Percentiles rank a stretch among this genome's conserved stretches.
These are phyloP conservation scores for Hippocampus guttulatus DNA, from an alignment of 2,113 vertebrate species.

Conservation along the genomic window DNA sequence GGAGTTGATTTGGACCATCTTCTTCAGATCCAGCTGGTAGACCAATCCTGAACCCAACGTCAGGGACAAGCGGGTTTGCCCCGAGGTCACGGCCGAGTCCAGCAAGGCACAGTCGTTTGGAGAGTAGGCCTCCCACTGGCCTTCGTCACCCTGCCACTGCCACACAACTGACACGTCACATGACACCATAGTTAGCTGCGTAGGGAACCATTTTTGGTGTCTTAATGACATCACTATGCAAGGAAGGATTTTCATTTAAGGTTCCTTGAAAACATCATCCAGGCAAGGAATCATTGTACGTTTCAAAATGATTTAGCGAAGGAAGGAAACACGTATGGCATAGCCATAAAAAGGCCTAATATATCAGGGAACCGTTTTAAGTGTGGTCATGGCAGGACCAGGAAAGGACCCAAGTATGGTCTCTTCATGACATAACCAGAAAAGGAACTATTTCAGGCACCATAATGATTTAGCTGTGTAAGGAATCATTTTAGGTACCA, in stretches of 20 bases:
- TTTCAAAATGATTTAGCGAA: background rate
- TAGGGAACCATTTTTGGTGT: background rate
- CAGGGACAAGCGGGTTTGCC: slow-evolving; percentile 45
- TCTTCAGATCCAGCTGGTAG: slow-evolving; percentile 71
- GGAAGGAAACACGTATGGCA: too few relatives aligned
- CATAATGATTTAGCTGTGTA: background rate
- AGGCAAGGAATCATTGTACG: background rate
- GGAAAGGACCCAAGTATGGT: too few relatives aligned
- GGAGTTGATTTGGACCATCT: slow-evolving; percentile 75
- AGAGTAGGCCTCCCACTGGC: slow-evolving; percentile 67
- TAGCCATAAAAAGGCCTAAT: too few relatives aligned
- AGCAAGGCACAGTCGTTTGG: slow-evolving; percentile 55
- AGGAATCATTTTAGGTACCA: background rate
- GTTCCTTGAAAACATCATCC: background rate
- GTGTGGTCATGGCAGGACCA: too few relatives aligned
- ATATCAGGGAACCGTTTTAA: too few relatives aligned
- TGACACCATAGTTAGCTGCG: background rate
- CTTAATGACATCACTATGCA: background rate
- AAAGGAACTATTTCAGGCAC: background rate
- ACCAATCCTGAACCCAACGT: slow-evolving; percentile 32
- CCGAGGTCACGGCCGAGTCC: slow-evolving; percentile 46
- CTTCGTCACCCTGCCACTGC: slow-evolving; percentile 74
- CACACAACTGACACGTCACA: slow-evolving; percentile 60
- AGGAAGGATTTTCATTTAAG: background rate
- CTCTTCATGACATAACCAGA: background rate